These are phyloP conservation scores for Xyrichtys novacula DNA, from an alignment of 2,797 vertebrate genomes.

Conservation along the genomic window DNA sequence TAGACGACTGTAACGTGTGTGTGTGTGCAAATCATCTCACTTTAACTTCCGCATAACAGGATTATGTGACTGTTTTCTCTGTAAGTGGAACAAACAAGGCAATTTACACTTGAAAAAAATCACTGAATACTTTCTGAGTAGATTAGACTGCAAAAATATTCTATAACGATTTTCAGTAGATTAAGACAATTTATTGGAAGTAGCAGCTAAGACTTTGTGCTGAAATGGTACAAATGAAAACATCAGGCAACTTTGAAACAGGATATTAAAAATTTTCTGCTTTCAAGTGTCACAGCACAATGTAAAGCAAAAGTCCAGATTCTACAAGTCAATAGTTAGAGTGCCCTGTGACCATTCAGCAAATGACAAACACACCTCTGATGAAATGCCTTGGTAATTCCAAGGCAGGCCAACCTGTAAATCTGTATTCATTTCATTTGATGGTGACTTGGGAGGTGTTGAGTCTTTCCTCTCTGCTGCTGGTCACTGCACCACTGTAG, in stretches of 20 bases:
- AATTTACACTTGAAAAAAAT: background rate
- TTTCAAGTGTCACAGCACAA: background rate
- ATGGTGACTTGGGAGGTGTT: background rate
- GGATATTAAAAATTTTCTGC: background rate
- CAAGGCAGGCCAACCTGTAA: background rate
- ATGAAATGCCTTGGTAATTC: background rate
- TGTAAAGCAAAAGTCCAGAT: background rate
- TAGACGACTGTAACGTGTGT: background rate
- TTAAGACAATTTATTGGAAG: slow-evolving; percentile 7
- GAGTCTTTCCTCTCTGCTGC: background rate
- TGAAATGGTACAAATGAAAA: background rate
- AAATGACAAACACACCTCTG: background rate
- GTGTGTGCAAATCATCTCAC: background rate
- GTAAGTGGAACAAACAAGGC: background rate
- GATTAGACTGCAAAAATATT: background rate
- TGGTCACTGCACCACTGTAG: slow-evolving; percentile 9
- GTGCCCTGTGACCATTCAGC: no score
- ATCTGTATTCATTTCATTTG: background rate
- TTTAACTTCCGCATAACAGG: background rate
- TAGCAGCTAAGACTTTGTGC: background rate
- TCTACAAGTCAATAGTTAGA: no score
- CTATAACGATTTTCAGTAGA: background rate
- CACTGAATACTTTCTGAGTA: background rate
- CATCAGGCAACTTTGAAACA: no score
- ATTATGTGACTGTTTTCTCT: background rate